These are phyloP conservation scores for Isaurus tuberculatus DNA, from an alignment of 92 coral and sea anemone species.

Conservation along the genomic window DNA sequence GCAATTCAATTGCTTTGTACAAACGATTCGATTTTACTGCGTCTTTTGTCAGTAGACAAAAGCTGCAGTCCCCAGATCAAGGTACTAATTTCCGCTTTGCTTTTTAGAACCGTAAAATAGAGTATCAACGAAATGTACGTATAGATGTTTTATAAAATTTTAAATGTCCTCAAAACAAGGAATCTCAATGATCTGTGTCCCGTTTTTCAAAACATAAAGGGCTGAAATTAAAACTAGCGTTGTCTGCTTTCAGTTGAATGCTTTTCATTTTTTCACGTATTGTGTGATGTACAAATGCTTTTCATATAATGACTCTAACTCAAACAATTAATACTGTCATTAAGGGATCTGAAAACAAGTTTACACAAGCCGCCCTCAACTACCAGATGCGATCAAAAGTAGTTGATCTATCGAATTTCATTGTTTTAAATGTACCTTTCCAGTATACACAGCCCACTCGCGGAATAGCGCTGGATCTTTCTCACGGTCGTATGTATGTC, in stretches of 20 bases:
- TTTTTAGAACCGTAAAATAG: too few relatives aligned
- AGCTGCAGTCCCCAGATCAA: too few relatives aligned
- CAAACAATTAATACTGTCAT: background rate
- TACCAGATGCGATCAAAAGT: background rate
- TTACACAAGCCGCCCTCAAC: background rate
- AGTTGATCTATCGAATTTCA: background rate
- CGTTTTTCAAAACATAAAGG: too few relatives aligned
- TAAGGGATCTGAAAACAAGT: conserved; percentile 1
- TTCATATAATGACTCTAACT: background rate
- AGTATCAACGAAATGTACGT: too few relatives aligned
- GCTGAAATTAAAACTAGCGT: too few relatives aligned
- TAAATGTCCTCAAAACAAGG: too few relatives aligned
- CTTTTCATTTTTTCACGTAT: background rate
- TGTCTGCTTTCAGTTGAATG: too few relatives aligned
- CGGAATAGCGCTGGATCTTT: conserved; percentile 61
- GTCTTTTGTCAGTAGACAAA: too few relatives aligned
- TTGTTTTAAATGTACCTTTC: conserved; percentile 17
- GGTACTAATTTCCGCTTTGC: too few relatives aligned
- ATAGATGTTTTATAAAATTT: too few relatives aligned
- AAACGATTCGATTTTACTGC: too few relatives aligned
- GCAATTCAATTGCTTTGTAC: background rate
- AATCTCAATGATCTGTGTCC: too few relatives aligned
- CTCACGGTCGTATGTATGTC: conserved; percentile 55
- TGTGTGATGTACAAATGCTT: background rate
- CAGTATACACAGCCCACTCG: conserved; percentile 65